phyloP scores from a whole-genome alignment of 35 echinoderm and acorn worm species.

The Eucidaris tribuloides region DNA sequence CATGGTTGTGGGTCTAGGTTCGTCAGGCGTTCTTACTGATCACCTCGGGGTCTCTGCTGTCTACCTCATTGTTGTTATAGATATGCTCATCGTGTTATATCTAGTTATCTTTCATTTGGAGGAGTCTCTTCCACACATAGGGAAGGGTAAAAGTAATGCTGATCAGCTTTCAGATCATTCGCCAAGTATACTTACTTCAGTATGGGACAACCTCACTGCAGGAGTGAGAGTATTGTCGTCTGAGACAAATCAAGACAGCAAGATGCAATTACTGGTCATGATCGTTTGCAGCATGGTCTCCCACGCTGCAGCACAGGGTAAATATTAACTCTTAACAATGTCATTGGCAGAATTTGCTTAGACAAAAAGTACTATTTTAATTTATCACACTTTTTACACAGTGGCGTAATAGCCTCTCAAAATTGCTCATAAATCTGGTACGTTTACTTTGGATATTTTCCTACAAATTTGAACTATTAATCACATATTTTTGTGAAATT shows the following conservation, averaged over 20 bases:
- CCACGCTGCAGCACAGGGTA: background rate
- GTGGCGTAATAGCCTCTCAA: too few relatives aligned
- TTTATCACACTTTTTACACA: too few relatives aligned
- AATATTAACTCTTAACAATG: background rate
- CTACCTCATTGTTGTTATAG: background rate
- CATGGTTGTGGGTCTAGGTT: constrained; percentile 38
- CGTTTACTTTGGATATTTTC: too few relatives aligned
- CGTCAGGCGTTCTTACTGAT: constrained; percentile 44
- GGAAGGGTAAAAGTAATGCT: background rate
- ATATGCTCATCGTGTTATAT: background rate
- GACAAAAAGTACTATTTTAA: too few relatives aligned
- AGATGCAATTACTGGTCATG: background rate
- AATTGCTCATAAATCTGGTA: too few relatives aligned
- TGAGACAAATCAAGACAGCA: background rate
- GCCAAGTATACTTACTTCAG: background rate
- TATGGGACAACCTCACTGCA: background rate
- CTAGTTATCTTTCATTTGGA: background rate
- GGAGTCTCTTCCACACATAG: background rate
- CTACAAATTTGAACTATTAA: too few relatives aligned
- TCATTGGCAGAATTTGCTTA: too few relatives aligned
- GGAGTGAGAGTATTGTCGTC: background rate
- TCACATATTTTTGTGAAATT: too few relatives aligned
- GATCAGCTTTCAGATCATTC: too few relatives aligned
- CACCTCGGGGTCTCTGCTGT: background rate
- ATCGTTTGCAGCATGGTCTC: background rate